Base-by-base conservation (phyloP, 2,113 vertebrate genomes). In the Hydrolagus affinis region DNA sequence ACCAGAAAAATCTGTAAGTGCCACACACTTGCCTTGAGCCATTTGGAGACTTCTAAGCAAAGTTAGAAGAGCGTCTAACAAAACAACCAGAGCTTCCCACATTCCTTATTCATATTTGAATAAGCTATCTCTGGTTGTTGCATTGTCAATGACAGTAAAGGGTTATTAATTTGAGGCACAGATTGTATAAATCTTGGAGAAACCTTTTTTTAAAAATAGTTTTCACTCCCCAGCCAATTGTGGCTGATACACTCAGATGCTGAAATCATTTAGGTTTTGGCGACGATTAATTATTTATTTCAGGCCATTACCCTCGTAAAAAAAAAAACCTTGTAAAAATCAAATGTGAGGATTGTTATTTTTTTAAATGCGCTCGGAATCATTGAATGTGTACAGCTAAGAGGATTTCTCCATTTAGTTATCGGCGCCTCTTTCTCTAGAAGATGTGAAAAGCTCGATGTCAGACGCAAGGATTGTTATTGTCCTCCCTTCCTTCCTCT, bases 231-330 rank as follows among this genome's bases (percentile, higher is more conserved):
- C 59, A 28, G 59, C 57, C 14, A 80, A 60, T 17, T 15, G 62
- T 1, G n/a, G 15, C 76, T 59, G 28, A 80, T 9, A 28, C 62
- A 23, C 14, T 64, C 62, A 60, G 9, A 15, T 15, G 9, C n/a
- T 80, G 62, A 28, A 28, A 62, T 64, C 59, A n/a, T 62, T 60
- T 62, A 80, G 62, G 17, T 7, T 44, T 62, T 64, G 12, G 76
- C 28, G 8, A 80, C 28, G 62, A 80, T 80, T 12, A 64, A 80
- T 64, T 64, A 62, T 80, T 80, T 28, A 80, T 62, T 80, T 64
- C 59, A 60, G 23, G 23, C 62, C 62, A 62, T 23, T 25, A 23
- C 23, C 28, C 44, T 44, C 6, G 44, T 44, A 44, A 44, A 44
- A 44, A n/a, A n/a, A n/a, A n/a, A n/a, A n/a, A n/a, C n/a, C n/a